These are phyloP conservation scores for Sicus ferrugineus DNA, from an alignment of 2,888 invertebrate species.

Conservation along the genomic window DNA sequence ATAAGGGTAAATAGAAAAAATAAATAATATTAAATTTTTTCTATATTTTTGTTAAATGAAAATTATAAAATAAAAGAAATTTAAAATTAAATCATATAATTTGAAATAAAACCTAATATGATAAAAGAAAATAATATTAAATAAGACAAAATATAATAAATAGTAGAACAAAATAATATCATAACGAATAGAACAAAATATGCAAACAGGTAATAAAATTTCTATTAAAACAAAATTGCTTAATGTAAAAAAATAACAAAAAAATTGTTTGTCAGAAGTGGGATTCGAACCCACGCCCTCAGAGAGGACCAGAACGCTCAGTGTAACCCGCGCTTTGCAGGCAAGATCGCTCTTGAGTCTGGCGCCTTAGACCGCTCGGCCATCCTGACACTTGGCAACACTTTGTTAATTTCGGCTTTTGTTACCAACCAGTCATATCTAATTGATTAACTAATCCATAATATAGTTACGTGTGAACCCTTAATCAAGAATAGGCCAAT, in stretches of 20 bases:
- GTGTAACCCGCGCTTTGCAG: slow-evolving; percentile 32
- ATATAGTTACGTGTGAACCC: no score
- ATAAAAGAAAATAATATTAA: not conserved
- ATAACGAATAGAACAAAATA: not conserved
- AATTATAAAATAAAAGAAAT: not conserved
- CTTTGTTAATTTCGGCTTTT: not conserved
- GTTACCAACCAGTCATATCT: not conserved
- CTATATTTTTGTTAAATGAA: no score
- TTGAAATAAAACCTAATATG: not conserved
- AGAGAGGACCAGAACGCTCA: slow-evolving; percentile 35
- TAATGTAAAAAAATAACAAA: not conserved
- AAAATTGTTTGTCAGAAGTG: slow-evolving; percentile 30
- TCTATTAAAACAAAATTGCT: not conserved
- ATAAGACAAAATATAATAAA: not conserved
- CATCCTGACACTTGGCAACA: slow-evolving; percentile 42
- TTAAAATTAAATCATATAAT: not conserved
- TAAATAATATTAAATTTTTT: no score
- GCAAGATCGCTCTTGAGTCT: slow-evolving; percentile 48
- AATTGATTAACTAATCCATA: not conserved
- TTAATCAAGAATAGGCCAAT: no score
- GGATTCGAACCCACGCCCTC: slow-evolving; percentile 34
- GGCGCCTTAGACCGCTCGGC: slow-evolving; percentile 50
- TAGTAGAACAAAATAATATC: not conserved
- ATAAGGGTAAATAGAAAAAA: no score
- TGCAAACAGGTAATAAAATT: not conserved